Evolutionary conservation across 2,797 vertebrate species (phyloP).

Genomic region (Falco columbarius): DNA sequence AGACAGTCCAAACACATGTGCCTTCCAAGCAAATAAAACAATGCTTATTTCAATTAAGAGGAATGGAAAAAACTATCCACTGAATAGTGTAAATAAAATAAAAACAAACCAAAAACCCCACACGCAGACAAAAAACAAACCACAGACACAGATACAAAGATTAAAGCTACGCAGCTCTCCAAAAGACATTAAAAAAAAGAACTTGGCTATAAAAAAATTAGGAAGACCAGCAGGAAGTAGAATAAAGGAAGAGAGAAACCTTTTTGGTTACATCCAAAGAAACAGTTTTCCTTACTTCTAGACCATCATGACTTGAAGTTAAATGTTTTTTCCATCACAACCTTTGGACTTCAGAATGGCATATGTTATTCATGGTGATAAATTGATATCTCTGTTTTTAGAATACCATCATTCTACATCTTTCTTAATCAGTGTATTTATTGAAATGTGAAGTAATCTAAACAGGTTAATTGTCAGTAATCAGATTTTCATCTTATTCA

Average conservation of each 20-base stretch:
- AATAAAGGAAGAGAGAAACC: not conserved
- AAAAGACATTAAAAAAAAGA: not conserved
- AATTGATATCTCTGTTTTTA: not conserved
- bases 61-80: not conserved
- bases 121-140: not conserved
- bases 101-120: not conserved
- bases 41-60: not conserved
- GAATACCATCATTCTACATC: not conserved
- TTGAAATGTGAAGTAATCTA: not conserved
- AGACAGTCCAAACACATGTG: not conserved
- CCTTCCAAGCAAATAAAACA: not conserved
- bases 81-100: not conserved
- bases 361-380: not conserved
- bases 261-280: not conserved
- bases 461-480: constrained; percentile 1
- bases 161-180: not conserved
- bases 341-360: not conserved
- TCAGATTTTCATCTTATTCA: not conserved
- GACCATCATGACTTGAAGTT: not conserved
- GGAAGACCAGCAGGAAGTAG: not conserved
- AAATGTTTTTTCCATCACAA: not conserved
- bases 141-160: not conserved
- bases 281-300: not conserved
- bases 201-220: not conserved
- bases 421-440: not conserved